phyloP scores from a whole-genome alignment of 2,797 vertebrate genomes.

The Pseudochirops corinnae region DNA sequence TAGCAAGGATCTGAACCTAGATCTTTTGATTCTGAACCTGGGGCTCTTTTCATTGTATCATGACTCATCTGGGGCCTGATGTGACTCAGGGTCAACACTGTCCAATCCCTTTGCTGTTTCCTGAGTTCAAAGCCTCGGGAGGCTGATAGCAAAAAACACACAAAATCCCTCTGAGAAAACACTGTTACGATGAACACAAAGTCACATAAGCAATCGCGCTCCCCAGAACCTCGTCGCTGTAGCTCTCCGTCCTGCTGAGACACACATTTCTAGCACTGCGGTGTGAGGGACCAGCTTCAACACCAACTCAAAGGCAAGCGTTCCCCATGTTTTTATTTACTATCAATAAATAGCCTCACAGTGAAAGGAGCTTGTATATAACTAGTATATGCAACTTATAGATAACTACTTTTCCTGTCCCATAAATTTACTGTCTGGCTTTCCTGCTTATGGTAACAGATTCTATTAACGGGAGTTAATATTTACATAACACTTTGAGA shows the following conservation, averaged over 20 bases:
- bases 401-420: background rate
- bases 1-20: background rate
- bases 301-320: background rate
- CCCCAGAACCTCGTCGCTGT: background rate
- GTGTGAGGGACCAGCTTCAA: background rate
- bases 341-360: background rate
- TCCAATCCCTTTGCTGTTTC: background rate
- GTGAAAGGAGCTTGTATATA: background rate
- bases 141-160: background rate
- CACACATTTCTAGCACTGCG: no score
- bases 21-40: background rate
- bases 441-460: background rate
- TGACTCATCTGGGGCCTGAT: background rate
- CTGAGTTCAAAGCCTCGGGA: background rate
- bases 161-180: background rate
- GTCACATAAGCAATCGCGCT: background rate
- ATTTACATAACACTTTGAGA: background rate
- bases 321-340: background rate
- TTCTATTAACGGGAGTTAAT: background rate
- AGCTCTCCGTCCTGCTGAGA: no score
- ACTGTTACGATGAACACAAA: background rate
- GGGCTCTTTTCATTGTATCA: background rate
- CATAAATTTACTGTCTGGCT: background rate
- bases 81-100: background rate
- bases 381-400: background rate